These are phyloP conservation scores for Tenebrio molitor DNA, from an alignment of 1,140 invertebrate genomes.

Conservation along the genomic window DNA sequence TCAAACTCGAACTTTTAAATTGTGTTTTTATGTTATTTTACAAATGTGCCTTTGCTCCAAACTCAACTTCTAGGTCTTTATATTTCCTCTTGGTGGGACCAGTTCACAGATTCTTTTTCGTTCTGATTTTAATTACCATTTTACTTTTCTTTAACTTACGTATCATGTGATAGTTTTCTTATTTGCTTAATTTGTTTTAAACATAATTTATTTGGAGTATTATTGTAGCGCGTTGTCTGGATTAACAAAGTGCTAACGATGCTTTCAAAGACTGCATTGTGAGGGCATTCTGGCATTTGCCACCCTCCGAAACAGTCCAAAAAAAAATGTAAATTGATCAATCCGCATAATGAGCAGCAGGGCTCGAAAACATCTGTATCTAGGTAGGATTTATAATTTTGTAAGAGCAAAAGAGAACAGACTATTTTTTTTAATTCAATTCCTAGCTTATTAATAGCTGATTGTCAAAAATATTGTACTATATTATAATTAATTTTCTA, in stretches of 20 bases:
- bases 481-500: slow-evolving; percentile 49
- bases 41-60: slow-evolving; percentile 50
- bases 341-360: slow-evolving; percentile 6
- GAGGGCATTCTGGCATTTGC: neutral
- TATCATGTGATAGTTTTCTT: slow-evolving; percentile 51
- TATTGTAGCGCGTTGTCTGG: neutral
- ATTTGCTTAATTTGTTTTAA: slow-evolving; percentile 45
- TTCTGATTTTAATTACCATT: slow-evolving; percentile 14
- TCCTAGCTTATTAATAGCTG: slow-evolving; percentile 43
- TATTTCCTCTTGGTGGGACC: slow-evolving; percentile 50
- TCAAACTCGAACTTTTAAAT: neutral
- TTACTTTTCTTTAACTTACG: slow-evolving; percentile 40
- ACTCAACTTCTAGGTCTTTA: slow-evolving; percentile 45
- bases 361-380: slow-evolving; percentile 13
- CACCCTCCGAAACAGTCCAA: neutral
- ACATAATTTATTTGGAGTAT: slow-evolving; percentile 40
- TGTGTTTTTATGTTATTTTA: slow-evolving; percentile 37
- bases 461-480: slow-evolving; percentile 49
- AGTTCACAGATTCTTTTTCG: slow-evolving; percentile 46
- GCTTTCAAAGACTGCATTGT: neutral
- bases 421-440: slow-evolving; percentile 47
- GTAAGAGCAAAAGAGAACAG: slow-evolving; percentile 45
- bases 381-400: slow-evolving; percentile 48
- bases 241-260: neutral
- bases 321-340: neutral